Percentiles rank a stretch among this genome's conserved stretches.
Conservation (phyloP, 2,797 vertebrate genomes). For the Pseudomugil gertrudae region DNA sequence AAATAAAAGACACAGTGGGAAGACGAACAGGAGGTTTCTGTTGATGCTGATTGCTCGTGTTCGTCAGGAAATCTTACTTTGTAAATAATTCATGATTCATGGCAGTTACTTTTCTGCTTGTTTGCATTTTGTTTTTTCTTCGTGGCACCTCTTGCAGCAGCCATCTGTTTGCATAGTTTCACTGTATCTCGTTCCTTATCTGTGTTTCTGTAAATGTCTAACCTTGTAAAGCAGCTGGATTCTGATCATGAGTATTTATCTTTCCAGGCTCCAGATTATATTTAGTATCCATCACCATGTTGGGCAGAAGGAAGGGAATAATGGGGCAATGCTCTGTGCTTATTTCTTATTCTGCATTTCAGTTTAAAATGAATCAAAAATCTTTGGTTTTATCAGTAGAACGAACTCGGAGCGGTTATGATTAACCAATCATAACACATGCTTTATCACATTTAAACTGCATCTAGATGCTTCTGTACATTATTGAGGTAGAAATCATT, state of each 20-base stretch:
- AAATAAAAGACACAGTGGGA: background rate
- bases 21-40: background rate
- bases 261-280: background rate
- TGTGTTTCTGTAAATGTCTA: conserved; percentile 1
- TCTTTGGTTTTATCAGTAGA: background rate
- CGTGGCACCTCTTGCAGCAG: background rate
- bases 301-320: background rate
- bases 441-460: background rate
- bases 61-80: conserved; percentile 17
- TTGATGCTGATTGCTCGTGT: background rate
- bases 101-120: background rate
- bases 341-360: background rate
- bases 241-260: background rate
- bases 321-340: no score
- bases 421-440: background rate
- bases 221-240: background rate
- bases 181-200: background rate
- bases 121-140: background rate
- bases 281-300: background rate
- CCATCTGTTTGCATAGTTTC: conserved; percentile 1
- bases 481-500: background rate
- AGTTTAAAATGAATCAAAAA: background rate
- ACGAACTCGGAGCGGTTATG: background rate
- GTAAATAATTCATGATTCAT: background rate
- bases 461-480: no score